Conservation (phyloP, 2,797 vertebrate genomes). For the Rhinella marina region DNA sequence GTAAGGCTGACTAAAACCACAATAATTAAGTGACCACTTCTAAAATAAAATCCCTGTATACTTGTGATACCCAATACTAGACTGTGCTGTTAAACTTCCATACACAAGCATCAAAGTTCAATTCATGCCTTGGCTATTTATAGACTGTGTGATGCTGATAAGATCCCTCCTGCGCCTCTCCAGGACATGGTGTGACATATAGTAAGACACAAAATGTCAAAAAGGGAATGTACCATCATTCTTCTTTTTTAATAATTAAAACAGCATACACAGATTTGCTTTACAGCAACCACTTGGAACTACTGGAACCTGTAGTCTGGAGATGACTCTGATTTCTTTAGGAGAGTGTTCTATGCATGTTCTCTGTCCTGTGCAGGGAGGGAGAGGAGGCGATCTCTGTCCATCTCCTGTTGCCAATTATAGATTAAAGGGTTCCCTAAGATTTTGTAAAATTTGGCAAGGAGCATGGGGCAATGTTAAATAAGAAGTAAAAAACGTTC, state of each 20-base stretch:
- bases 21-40: not conserved
- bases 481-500: too few species aligned
- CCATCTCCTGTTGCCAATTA: too few species aligned
- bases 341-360: too few species aligned
- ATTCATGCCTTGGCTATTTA: slow-evolving; percentile 28
- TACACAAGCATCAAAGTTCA: slow-evolving; percentile 12
- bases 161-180: slow-evolving; percentile 36
- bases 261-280: not conserved
- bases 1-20: not conserved
- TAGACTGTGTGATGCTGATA: slow-evolving; percentile 38
- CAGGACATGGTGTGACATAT: slow-evolving; percentile 38
- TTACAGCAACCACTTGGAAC: too few species aligned
- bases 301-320: too few species aligned
- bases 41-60: slow-evolving; percentile 19
- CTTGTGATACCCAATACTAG: slow-evolving; percentile 1
- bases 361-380: too few species aligned
- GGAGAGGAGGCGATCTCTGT: too few species aligned
- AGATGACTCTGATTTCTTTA: too few species aligned
- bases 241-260: not conserved
- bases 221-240: slow-evolving; percentile 5
- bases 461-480: too few species aligned
- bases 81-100: slow-evolving; percentile 8
- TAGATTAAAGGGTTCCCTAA: too few species aligned
- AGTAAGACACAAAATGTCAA: slow-evolving; percentile 31
- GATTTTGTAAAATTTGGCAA: too few species aligned